phyloP scores from a whole-genome alignment of 2,113 vertebrate species.

The Prunella himalayana region DNA sequence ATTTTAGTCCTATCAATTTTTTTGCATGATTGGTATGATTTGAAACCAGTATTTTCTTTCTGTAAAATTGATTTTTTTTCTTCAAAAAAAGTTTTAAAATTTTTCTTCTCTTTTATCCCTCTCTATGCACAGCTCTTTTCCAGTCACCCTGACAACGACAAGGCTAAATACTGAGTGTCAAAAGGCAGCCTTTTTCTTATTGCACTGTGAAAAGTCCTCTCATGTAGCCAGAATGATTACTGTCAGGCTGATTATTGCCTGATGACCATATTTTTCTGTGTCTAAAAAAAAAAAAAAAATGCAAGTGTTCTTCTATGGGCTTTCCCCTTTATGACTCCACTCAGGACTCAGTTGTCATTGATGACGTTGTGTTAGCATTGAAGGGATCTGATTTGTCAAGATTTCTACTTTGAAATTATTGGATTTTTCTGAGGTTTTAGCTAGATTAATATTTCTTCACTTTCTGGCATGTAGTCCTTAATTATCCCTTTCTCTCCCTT shows the following conservation, averaged over 20 bases:
- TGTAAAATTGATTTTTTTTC: neutral
- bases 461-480: neutral
- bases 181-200: neutral
- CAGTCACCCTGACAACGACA: conserved; percentile 12
- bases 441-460: neutral
- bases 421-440: neutral
- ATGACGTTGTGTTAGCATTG: neutral
- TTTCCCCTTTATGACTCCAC: neutral
- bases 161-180: neutral
- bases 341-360: neutral
- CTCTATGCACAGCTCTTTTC: neutral
- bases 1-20: neutral
- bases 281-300: neutral
- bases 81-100: neutral
- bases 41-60: neutral
- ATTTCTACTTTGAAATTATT: neutral
- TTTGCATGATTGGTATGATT: neutral
- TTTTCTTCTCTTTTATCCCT: neutral
- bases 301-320: neutral
- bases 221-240: neutral
- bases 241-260: conserved; percentile 16
- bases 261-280: conserved; percentile 16
- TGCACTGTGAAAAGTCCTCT: neutral
- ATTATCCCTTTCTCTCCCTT: neutral
- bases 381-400: neutral